phyloP scores from a whole-genome alignment of 2,888 invertebrate species.

The Melangyna quadrimaculata region DNA sequence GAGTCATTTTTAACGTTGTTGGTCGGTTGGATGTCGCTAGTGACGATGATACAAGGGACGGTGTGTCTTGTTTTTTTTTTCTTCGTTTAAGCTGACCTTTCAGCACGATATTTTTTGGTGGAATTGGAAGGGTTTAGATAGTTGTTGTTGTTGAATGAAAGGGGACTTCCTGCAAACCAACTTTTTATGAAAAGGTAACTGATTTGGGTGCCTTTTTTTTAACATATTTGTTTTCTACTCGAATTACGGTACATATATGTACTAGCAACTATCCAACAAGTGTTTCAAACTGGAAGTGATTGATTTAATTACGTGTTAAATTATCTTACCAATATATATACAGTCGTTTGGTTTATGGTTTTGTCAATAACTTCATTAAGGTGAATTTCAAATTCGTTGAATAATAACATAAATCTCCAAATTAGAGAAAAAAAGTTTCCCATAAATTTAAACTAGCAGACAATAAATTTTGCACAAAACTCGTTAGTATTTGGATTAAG shows the following conservation, averaged over 20 bases:
- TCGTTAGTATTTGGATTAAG: slow-evolving; percentile 53
- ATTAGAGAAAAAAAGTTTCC: slow-evolving; percentile 27
- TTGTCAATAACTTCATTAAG: slow-evolving; percentile 9
- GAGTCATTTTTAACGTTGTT: slow-evolving; percentile 59
- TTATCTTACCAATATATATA: slow-evolving; percentile 21
- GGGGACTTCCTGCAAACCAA: slow-evolving; percentile 54
- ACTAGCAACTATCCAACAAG: slow-evolving; percentile 13
- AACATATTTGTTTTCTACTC: slow-evolving; percentile 12
- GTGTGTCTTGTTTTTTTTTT: slow-evolving; percentile 21
- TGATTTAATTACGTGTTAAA: slow-evolving; percentile 53
- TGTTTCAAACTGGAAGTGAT: slow-evolving; percentile 43
- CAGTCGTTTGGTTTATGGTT: slow-evolving; percentile 10
- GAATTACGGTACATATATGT: background rate
- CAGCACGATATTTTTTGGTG: slow-evolving; percentile 27
- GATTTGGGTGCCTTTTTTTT: background rate
- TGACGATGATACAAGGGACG: slow-evolving; percentile 56
- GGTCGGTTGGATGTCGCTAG: slow-evolving; percentile 1
- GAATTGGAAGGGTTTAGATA: slow-evolving; percentile 3
- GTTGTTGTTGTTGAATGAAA: background rate
- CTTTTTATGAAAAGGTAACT: background rate
- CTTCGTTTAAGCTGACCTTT: slow-evolving; percentile 44
- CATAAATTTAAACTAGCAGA: slow-evolving; percentile 47
- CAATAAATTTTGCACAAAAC: slow-evolving; percentile 63
- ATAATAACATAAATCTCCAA: slow-evolving; percentile 46
- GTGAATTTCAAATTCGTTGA: slow-evolving; percentile 21